Evolutionary conservation across 1,140 invertebrate genomes (phyloP), one percentile per base, ranked within the genome.

Genomic region (Zaprionus vittiger): DNA sequence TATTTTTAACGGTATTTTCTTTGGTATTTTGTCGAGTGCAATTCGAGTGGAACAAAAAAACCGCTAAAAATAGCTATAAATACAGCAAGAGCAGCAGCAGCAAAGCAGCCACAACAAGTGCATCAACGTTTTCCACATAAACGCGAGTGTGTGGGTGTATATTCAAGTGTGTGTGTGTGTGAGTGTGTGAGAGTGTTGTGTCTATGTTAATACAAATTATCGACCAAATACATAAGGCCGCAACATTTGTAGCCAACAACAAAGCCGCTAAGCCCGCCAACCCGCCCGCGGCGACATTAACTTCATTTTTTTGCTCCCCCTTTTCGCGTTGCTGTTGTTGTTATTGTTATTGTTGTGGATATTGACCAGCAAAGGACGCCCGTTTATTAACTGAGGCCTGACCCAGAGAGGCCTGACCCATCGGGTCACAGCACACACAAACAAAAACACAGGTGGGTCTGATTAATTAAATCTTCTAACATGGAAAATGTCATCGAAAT

Each of bases 151-250:
- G 26, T 37, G 55, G 24, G 24, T 28, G 31, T 72, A 47, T 47
- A 67, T 60, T 31, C 24, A 31, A 31, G 64, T 68, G 47, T 77
- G 62, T 65, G 52, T 69, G 34, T 59, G 57, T 62, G 67, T 59
- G 57, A 55, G 67, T 62, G 47, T 68, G 38, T 47, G 63, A 44
- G 31, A 41, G 55, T 60, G 62, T 47, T 66, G 41, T 26, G 56
- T 70, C 38, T 71, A 54, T 56, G 70, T 74, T 83, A 57, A 80
- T 87, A 71, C 52, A 77, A 80, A 69, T 80, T 87, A 87, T 87
- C 83, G 83, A 87, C 82, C 83, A 87, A 87, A 87, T 87, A 83
- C 65, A 78, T 72, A 74, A 73, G 49, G 68, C 26, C 65, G 65
- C 61, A 47, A 41, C 37, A 57, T 71, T 79, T 56, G 37, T 70